Evolutionary conservation across 2,113 vertebrate species (phyloP), one percentile per base, ranked within the genome.

Genomic region (Megaleporinus macrocephalus): DNA sequence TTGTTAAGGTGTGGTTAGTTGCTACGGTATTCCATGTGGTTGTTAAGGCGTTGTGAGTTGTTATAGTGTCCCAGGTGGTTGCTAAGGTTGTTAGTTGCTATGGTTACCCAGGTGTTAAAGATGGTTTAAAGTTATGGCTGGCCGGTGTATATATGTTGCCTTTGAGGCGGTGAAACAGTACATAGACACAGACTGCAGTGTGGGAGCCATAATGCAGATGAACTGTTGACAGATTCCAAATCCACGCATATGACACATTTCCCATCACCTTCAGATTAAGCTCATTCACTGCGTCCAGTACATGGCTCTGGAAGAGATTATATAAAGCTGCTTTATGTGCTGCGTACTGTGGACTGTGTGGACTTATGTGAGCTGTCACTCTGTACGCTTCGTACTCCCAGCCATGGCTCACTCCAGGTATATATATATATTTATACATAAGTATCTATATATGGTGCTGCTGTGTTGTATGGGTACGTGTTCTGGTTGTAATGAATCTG

Each of bases 231-330:
- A 68, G 72, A 55, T 15, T 65, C 62, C 62, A 75, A 59, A 61
- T 70, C 65, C 63, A 81, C 33, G n/a, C 63, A 66, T 70, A 62
- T 69, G 24, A 72, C 63, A 76, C 22, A 70, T 51, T 63, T 59
- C 41, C 49, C 30, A 72, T 79, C 57, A 79, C 63, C 79, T 55
- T 27, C 68, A 85, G 75, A 78, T 78, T 83, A 78, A 82, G 69
- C 24, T n/a, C 80, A 76, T 63, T 80, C 59, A 47, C 63, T 68
- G 49, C 68, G 51, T 12, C 1, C 51, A 66, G 24, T n/a, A 62
- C 41, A 22, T 36, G 41, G n/a, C 44, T 36, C 47, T 69, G 69
- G 47, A 29, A 75, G 44, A 81, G 71, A 86, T 86, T 84, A 71
- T 41, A 72, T 84, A 75, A 78, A 29, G 71, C 72, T 76, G 70